Percentiles rank a stretch among this genome's conserved stretches.
These are phyloP conservation scores for Heteromurus nitidus DNA, from an alignment of 2,888 invertebrate genomes.

Conservation along the genomic window DNA sequence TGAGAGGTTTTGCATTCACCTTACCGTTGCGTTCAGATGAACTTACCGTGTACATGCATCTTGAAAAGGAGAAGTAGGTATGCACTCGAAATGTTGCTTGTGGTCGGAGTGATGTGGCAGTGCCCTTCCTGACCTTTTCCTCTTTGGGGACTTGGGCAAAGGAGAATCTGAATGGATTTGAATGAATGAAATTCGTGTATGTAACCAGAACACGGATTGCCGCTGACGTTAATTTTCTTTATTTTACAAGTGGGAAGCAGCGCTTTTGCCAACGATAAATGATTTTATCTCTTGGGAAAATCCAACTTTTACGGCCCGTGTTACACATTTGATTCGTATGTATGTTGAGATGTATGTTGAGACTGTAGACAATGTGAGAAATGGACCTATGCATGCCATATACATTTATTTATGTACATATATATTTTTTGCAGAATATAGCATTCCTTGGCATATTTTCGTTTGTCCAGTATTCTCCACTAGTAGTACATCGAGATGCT, in stretches of 20 bases:
- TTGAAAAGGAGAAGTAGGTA: not conserved
- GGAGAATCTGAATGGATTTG: conserved; percentile 16
- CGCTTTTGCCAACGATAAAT: conserved; percentile 10
- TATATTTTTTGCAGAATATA: no score
- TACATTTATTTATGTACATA: no score
- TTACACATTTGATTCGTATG: no score
- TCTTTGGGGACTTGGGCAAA: not conserved
- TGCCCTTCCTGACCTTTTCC: not conserved
- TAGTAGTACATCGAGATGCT: no score
- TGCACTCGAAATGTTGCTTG: no score
- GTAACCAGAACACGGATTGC: conserved; percentile 56
- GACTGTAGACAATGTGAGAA: no score
- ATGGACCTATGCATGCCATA: no score
- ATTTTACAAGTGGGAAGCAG: not conserved
- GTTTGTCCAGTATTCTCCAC: no score
- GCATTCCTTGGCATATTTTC: no score
- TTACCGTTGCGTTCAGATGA: not conserved
- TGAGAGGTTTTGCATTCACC: not conserved
- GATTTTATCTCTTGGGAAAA: not conserved
- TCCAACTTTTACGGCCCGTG: not conserved
- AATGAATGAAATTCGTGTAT: conserved; percentile 31
- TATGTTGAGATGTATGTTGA: no score
- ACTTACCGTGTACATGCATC: not conserved
- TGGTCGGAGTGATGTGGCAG: not conserved
- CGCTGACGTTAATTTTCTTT: conserved; percentile 66